These are phyloP conservation scores for Hoplostethus atlanticus DNA, from an alignment of 2,797 vertebrate genomes.

Conservation along the genomic window DNA sequence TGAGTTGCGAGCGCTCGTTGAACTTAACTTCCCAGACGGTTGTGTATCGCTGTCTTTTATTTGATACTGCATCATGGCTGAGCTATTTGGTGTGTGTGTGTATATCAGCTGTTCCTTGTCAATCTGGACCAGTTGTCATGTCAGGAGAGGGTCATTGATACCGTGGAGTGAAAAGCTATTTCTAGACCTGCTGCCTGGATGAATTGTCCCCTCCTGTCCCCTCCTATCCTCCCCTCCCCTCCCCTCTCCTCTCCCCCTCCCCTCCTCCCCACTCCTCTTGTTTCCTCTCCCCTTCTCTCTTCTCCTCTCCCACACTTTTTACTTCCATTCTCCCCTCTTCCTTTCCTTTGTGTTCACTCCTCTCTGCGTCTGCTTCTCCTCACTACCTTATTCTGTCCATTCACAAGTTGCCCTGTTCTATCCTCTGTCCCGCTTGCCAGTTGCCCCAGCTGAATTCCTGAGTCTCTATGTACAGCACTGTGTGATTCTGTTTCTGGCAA, in stretches of 20 bases:
- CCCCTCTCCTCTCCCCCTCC: neutral
- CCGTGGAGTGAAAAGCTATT: conserved; percentile 88
- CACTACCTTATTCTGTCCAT: neutral
- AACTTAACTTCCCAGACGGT: conserved; percentile 14
- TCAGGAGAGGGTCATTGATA: conserved; percentile 81
- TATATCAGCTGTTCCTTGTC: conserved; percentile 92
- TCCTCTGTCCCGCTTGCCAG: neutral
- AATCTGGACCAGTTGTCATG: conserved; percentile 87
- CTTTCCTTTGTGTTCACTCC: neutral
- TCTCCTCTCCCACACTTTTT: neutral
- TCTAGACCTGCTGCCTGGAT: conserved; percentile 80
- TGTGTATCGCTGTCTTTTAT: conserved; percentile 59
- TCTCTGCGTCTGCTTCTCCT: neutral
- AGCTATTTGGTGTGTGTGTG: conserved; percentile 61
- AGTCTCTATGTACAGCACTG: neutral
- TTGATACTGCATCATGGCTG: conserved; percentile 65
- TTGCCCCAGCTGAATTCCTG: conserved; percentile 3
- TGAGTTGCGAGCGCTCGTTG: conserved; percentile 8
- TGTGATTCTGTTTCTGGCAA: neutral
- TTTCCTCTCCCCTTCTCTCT: neutral
- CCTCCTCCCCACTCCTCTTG: neutral
- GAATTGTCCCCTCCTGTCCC: conserved; percentile 28
- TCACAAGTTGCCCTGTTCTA: neutral
- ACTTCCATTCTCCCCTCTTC: neutral
- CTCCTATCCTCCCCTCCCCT: neutral